Evolutionary conservation across 1,140 invertebrate genomes (phyloP).

Genomic region (Musca domestica): DNA sequence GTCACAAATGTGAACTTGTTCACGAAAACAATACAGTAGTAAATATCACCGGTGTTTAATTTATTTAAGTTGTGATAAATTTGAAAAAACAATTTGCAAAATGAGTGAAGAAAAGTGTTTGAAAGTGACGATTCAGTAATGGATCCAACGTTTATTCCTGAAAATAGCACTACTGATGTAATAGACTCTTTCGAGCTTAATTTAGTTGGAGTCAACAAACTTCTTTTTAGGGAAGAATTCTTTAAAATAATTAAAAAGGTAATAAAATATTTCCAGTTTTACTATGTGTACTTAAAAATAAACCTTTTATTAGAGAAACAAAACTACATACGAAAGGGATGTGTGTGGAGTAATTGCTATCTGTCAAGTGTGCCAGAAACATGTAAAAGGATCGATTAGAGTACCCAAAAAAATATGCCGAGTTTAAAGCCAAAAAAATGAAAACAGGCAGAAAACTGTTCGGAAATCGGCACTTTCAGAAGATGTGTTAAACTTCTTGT

Average conservation of each 20-base stretch:
- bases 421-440: not conserved
- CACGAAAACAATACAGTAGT: too few species aligned
- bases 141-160: not conserved
- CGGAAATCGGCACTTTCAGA: too few species aligned
- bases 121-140: not conserved
- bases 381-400: not conserved
- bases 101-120: too few species aligned
- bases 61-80: too few species aligned
- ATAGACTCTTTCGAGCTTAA: too few species aligned
- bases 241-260: constrained; percentile 4
- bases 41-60: too few species aligned
- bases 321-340: not conserved
- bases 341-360: too few species aligned
- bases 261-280: too few species aligned
- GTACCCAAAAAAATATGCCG: not conserved
- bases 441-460: not conserved
- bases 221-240: not conserved
- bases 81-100: too few species aligned
- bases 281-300: not conserved
- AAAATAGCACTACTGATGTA: too few species aligned
- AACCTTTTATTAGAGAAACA: not conserved
- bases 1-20: too few species aligned
- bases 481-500: too few species aligned
- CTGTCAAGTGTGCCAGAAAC: not conserved
- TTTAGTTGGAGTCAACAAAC: not conserved